Percentiles rank a stretch among this genome's conserved stretches.
These are phyloP conservation scores for Pipistrellus pipistrellus DNA, from an alignment of 2,797 vertebrate genomes.

Conservation along the genomic window DNA sequence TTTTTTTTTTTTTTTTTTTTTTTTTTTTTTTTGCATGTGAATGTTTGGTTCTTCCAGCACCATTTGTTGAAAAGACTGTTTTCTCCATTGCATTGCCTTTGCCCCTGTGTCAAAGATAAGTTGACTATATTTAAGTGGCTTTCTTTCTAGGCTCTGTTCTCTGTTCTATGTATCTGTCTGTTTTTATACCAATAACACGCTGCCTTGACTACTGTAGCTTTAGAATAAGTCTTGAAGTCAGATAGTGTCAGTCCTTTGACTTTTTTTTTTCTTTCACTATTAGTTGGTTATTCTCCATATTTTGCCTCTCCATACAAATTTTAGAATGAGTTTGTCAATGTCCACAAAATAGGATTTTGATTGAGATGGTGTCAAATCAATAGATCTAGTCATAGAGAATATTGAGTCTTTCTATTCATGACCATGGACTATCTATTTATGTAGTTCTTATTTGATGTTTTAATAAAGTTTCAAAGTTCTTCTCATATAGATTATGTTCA, in stretches of 20 bases:
- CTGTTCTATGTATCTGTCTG: neutral
- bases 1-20: neutral
- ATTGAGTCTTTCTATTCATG: neutral
- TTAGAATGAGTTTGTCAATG: neutral
- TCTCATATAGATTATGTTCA: neutral
- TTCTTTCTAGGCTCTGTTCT: neutral
- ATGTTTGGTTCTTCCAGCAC: neutral
- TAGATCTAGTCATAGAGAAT: neutral
- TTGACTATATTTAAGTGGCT: neutral
- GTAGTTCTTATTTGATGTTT: neutral
- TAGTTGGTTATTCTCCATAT: neutral
- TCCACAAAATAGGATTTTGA: conserved; percentile 28
- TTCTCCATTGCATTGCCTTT: neutral
- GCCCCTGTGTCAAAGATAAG: neutral
- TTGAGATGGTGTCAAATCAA: neutral
- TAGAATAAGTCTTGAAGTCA: neutral
- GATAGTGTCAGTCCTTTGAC: neutral
- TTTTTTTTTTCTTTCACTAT: neutral
- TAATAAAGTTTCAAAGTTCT: neutral
- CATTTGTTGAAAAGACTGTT: neutral
- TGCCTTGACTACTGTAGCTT: neutral
- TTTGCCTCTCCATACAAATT: neutral
- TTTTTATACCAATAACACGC: neutral
- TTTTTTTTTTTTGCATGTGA: neutral
- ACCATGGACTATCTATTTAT: neutral